These are phyloP conservation scores for Crotalus horridus DNA, from an alignment of 2,113 vertebrate species.

Conservation along the genomic window DNA sequence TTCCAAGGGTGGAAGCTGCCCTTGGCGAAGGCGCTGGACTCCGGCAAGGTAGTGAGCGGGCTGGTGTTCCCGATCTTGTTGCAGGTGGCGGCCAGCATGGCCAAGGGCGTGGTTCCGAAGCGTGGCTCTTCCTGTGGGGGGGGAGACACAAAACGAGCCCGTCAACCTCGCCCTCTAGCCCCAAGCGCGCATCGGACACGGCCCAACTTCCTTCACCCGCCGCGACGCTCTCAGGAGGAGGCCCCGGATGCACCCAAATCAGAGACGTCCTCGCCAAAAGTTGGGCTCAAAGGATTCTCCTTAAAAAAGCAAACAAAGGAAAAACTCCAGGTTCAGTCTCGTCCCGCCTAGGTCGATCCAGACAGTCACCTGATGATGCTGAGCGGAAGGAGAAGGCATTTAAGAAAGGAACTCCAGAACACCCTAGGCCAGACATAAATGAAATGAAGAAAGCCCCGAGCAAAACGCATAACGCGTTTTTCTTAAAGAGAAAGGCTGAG, in stretches of 20 bases:
- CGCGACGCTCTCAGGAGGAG: not conserved
- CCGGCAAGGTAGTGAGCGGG: constrained; percentile 92
- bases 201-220: not conserved
- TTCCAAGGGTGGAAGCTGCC: constrained; percentile 99
- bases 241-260: too few species aligned
- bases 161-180: constrained; percentile 53
- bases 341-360: not conserved
- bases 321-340: constrained; percentile 12
- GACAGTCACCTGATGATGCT: not conserved
- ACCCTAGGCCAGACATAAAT: not conserved
- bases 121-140: constrained; percentile 90
- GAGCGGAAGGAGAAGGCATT: not conserved
- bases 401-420: not conserved
- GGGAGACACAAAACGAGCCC: constrained; percentile 68
- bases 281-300: not conserved
- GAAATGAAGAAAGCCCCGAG: not conserved
- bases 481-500: not conserved
- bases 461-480: too few species aligned
- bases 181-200: not conserved
- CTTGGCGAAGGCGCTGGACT: constrained; percentile 96
- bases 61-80: constrained; percentile 99
- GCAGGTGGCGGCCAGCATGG: constrained; percentile 99
- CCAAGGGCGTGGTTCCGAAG: constrained; percentile 97
- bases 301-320: not conserved
- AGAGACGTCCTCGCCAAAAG: not conserved